Conservation (phyloP, 2,888 invertebrate genomes). For the Matsumyia berberina region DNA sequence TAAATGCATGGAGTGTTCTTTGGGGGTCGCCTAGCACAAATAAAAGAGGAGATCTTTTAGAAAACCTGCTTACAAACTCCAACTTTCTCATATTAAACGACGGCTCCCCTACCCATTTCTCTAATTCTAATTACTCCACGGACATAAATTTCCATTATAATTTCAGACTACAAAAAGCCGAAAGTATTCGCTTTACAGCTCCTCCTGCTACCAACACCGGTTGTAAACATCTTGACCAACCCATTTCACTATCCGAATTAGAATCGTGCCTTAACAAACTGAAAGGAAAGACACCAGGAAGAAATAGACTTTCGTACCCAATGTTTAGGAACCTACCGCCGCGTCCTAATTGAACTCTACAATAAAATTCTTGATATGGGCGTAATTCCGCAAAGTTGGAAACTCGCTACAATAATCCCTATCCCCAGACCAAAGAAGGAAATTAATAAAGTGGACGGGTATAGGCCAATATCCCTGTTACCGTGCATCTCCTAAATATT, state of each 20-base stretch:
- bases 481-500: not conserved
- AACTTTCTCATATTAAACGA: too few species aligned
- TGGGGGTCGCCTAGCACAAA: too few species aligned
- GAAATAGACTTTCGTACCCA: conserved; percentile 12
- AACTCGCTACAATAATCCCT: not conserved
- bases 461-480: conserved; percentile 5
- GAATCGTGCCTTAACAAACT: conserved; percentile 15
- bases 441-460: conserved; percentile 4
- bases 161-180: conserved; percentile 10
- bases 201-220: not conserved
- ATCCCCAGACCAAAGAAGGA: conserved; percentile 15
- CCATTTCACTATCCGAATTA: conserved; percentile 25
- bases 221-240: not conserved
- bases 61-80: too few species aligned
- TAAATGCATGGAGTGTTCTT: too few species aligned
- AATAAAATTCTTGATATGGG: conserved; percentile 16
- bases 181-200: not conserved
- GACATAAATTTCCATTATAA: conserved; percentile 1
- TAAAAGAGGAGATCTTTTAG: too few species aligned
- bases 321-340: conserved; percentile 2
- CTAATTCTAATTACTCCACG: conserved; percentile 13
- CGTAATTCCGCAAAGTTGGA: conserved; percentile 20
- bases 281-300: conserved; percentile 6
- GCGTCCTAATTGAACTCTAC: not conserved
- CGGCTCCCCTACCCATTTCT: too few species aligned